Conservation (phyloP, 2,113 vertebrate genomes). For the Poeciliopsis turrubarensis region DNA sequence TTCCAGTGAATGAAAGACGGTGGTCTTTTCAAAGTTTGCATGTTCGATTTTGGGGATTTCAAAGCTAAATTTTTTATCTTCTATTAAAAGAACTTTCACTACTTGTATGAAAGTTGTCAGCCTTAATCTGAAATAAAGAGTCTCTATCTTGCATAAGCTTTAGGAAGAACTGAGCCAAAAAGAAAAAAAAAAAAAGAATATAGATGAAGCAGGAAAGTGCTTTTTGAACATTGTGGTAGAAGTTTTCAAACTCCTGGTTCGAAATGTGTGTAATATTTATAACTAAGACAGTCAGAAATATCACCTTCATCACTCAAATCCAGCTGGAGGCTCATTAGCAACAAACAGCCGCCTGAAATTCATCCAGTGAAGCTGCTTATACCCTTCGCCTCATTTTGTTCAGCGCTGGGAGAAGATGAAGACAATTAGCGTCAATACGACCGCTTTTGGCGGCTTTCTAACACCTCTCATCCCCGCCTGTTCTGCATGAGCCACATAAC, state of each 20-base stretch:
- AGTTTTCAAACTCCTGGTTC: not conserved
- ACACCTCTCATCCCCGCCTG: constrained; percentile 29
- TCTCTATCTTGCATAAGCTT: not conserved
- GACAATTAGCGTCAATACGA: constrained; percentile 40
- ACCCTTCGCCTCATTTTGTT: constrained; percentile 9
- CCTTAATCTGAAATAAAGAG: not conserved
- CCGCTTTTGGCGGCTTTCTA: constrained; percentile 37
- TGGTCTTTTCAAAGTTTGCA: too few relatives aligned
- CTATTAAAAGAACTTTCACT: not conserved
- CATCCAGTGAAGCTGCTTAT: constrained; percentile 22
- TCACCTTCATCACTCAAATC: not conserved
- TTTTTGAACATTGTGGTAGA: not conserved
- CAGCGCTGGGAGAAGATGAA: constrained; percentile 18
- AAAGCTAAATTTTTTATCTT: too few relatives aligned
- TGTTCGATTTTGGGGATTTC: too few relatives aligned
- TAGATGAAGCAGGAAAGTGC: not conserved
- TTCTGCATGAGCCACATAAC: constrained; percentile 30
- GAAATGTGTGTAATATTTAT: not conserved
- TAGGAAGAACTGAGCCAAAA: not conserved
- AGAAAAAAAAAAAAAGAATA: not conserved
- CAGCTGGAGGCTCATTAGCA: constrained; percentile 1
- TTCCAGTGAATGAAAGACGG: too few relatives aligned
- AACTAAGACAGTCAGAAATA: not conserved
- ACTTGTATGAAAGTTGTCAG: not conserved
- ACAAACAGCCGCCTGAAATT: not conserved